Evolutionary conservation across 2,113 vertebrate species (phyloP), one percentile per base, ranked within the genome.

Genomic region (Cryptotis parvus): DNA sequence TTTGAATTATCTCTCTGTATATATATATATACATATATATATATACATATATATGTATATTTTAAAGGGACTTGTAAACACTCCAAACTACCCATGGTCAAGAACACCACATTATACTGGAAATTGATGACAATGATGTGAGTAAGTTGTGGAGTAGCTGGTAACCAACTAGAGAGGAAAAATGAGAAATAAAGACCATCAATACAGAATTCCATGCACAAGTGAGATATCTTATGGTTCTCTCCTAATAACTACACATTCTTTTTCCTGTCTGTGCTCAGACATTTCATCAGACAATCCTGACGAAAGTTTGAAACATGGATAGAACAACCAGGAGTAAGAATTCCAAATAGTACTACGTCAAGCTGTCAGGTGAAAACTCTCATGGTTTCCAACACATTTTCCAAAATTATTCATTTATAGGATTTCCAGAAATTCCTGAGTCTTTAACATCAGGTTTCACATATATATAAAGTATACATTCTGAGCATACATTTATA

Each of bases 401-500:
- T 49, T 86, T 76, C 66, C 12, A 2, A 80, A 91, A 29, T 41
- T 43, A n/a, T 31, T 22, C 39, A 20, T 58, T 86, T 77, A 73
- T 27, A 39, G 9, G 27, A 82, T 15, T 73, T 52, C 66, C 37
- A 92, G 79, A 49, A 94, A 92, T 80, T 73, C 55, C 80, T 69
- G 58, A 87, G 63, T 68, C 39, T 77, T 87, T 65, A 63, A 12
- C 27, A 89, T 78, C 29, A 80, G 66, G 88, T 86, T 41, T 84
- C n/a, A 70, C 29, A 77, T 58, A 26, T 33, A 84, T 70, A 43
- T 41, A 89, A 37, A 27, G 8, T 26, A 35, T 9, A 52, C 7
- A 63, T 45, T 43, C 49, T 58, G 65, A 22, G 63, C n/a, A 77
- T 93, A 58, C 65, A 84, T 94, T 95, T 39, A 89, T 95, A 49